A percentile compares a stretch with the other conserved stretches of the same genome.
Evolutionary conservation across 1,140 invertebrate species (phyloP).

Genomic region (Drosophila guanche): DNA sequence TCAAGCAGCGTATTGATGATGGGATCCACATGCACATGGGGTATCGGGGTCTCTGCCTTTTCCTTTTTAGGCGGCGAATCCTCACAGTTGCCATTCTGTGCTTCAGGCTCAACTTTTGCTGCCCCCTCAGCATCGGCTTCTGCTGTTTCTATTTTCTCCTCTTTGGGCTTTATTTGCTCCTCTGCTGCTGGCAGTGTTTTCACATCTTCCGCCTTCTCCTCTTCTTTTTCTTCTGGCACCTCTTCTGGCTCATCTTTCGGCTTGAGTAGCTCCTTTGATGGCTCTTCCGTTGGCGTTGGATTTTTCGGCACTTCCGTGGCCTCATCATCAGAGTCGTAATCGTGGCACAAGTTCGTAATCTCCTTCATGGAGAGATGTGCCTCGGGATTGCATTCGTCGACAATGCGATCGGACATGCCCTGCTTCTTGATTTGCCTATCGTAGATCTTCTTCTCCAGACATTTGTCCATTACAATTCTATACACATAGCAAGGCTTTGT

Average conservation of each 20-base stretch:
- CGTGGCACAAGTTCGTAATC: constrained; percentile 96
- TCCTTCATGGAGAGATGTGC: constrained; percentile 97
- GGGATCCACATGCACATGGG: constrained; percentile 91
- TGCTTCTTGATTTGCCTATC: constrained; percentile 99
- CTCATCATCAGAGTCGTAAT: constrained; percentile 94
- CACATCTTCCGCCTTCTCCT: too few relatives aligned
- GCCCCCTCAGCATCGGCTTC: background rate
- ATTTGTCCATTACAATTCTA: constrained; percentile 97
- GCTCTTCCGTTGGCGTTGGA: constrained; percentile 3
- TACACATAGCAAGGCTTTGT: constrained; percentile 97
- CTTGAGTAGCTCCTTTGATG: constrained; percentile 19
- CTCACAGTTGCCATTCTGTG: constrained; percentile 11
- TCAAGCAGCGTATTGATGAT: constrained; percentile 90
- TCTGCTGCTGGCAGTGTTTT: too few relatives aligned
- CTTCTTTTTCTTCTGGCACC: too few relatives aligned
- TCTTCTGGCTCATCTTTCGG: constrained; percentile 1
- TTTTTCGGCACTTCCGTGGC: constrained; percentile 14
- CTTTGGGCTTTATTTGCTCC: background rate
- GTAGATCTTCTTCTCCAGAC: constrained; percentile 98
- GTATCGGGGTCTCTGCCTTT: constrained; percentile 61
- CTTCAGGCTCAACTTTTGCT: background rate
- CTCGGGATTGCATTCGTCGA: constrained; percentile 99
- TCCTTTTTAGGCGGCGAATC: constrained; percentile 25
- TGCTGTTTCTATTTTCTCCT: background rate
- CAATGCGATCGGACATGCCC: constrained; percentile 97